Evolutionary conservation across 1,140 invertebrate genomes (phyloP).

Genomic region (Lepidurus couesii): DNA sequence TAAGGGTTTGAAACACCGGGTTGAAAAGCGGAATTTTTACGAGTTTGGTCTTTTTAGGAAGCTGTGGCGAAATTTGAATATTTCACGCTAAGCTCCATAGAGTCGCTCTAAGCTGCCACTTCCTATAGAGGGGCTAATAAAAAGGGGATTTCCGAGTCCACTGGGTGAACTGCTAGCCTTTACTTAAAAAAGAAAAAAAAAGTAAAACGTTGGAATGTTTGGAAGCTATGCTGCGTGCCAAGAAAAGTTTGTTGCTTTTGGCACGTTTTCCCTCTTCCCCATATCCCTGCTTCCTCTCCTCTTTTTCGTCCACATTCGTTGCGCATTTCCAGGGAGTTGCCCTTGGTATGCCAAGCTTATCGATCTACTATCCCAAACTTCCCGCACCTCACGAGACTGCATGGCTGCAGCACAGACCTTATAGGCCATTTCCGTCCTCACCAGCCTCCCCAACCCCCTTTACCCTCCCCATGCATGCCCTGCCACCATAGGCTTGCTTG

Average conservation of each 20-base stretch:
- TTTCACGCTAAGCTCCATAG: too few relatives aligned
- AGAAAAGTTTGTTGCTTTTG: background rate
- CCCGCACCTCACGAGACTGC: background rate
- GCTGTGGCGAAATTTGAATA: too few relatives aligned
- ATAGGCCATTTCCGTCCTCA: too few relatives aligned
- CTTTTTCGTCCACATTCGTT: background rate
- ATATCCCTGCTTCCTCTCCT: background rate
- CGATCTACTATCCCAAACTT: background rate
- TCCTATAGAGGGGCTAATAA: too few relatives aligned
- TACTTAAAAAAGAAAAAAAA: background rate
- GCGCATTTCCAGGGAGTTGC: background rate
- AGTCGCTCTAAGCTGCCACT: too few relatives aligned
- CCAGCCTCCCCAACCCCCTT: too few relatives aligned
- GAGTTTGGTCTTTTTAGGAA: too few relatives aligned
- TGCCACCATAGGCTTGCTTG: too few relatives aligned
- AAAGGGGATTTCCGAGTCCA: background rate
- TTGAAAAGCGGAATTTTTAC: too few relatives aligned
- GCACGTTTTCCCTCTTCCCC: background rate
- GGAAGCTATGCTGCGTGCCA: background rate
- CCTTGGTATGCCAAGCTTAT: background rate
- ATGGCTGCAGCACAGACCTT: background rate
- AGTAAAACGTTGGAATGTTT: background rate
- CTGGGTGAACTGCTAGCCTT: background rate
- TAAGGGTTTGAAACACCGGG: too few relatives aligned
- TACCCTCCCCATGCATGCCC: too few relatives aligned